phyloP scores from a whole-genome alignment of 2,797 vertebrate species.

The Pipistrellus pygmaeus region DNA sequence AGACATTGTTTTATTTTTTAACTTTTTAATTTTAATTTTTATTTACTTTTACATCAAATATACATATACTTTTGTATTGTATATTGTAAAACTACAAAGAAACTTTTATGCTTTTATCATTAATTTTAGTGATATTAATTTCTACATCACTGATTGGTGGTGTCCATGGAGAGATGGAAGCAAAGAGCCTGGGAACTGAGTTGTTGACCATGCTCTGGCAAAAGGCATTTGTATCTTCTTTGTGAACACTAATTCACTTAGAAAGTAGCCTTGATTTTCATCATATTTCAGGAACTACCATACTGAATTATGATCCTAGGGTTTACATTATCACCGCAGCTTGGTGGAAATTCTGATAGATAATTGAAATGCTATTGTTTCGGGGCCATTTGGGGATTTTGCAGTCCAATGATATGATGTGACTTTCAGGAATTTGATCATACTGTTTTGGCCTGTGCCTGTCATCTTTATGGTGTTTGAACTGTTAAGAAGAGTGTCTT shows the following conservation, averaged over 20 bases:
- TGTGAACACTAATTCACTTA: conserved; percentile 35
- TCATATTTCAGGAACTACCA: conserved; percentile 38
- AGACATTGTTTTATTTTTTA: not conserved
- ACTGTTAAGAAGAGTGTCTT: conserved; percentile 42
- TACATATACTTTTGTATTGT: not conserved
- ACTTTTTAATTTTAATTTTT: not conserved
- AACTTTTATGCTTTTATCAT: not conserved
- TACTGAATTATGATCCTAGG: conserved; percentile 22
- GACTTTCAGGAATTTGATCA: conserved; percentile 45
- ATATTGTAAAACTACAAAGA: not conserved
- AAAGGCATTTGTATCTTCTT: conserved; percentile 2
- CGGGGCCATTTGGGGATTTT: not conserved
- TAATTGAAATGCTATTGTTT: conserved; percentile 59
- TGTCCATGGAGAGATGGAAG: not conserved
- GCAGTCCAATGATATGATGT: not conserved
- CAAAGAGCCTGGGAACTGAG: not conserved
- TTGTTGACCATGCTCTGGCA: not conserved
- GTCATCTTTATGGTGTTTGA: conserved; percentile 3
- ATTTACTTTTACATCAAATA: conserved; percentile 25
- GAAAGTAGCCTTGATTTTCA: conserved; percentile 38
- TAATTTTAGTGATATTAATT: conserved; percentile 5
- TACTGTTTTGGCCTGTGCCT: not conserved
- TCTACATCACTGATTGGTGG: not conserved
- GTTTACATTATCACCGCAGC: conserved; percentile 7
- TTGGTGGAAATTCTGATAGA: conserved; percentile 41